Percentiles rank a stretch among this genome's conserved stretches.
Conservation (phyloP, 23 tunicate species). For the Clavelina lepadiformis region DNA sequence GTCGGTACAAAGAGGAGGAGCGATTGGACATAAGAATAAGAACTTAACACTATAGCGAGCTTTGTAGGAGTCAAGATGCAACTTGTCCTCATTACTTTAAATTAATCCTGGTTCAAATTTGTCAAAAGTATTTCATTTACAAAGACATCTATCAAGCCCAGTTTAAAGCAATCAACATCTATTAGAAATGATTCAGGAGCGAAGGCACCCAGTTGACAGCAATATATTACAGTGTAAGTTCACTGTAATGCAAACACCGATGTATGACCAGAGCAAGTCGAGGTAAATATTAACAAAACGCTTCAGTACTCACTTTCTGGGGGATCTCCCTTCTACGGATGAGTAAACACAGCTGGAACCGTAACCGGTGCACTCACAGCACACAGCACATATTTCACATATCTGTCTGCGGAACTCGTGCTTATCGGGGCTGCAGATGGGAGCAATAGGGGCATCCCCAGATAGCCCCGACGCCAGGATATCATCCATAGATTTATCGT, state of each 20-base stretch:
- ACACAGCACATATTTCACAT: constrained; percentile 55
- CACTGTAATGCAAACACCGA: too few relatives aligned
- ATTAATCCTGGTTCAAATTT: too few relatives aligned
- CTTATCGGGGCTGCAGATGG: constrained; percentile 62
- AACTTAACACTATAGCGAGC: too few relatives aligned
- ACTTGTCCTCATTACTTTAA: too few relatives aligned
- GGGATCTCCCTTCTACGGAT: constrained; percentile 28
- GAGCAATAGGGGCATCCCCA: constrained; percentile 32
- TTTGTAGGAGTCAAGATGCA: too few relatives aligned
- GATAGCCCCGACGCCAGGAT: constrained; percentile 2
- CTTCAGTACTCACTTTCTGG: constrained; percentile 28
- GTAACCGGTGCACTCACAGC: constrained; percentile 66
- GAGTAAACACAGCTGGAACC: constrained; percentile 53
- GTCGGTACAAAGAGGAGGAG: too few relatives aligned
- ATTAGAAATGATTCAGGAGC: not conserved
- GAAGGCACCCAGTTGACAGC: too few relatives aligned
- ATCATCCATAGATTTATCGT: constrained; percentile 69
- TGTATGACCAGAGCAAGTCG: not conserved
- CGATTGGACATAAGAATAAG: too few relatives aligned
- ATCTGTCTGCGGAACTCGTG: constrained; percentile 52
- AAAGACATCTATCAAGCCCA: too few relatives aligned
- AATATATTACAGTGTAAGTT: too few relatives aligned
- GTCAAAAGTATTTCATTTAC: too few relatives aligned
- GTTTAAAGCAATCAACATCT: too few relatives aligned
- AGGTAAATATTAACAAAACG: not conserved